phyloP scores from a whole-genome alignment of 2,113 vertebrate species.

The Poeciliopsis turrubarensis region DNA sequence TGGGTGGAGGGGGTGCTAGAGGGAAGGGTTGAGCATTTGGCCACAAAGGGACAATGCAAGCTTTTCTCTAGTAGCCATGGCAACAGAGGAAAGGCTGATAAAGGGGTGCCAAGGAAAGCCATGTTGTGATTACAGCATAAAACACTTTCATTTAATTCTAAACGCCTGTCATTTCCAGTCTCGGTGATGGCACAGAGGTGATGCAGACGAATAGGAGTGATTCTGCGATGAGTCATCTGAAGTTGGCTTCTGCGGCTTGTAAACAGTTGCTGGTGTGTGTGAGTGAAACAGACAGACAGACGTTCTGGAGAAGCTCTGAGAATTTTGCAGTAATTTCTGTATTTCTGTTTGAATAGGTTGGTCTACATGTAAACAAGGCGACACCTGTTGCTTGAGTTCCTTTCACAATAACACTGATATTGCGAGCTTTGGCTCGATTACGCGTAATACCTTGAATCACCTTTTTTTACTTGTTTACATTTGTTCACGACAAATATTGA shows the following conservation, averaged over 20 bases:
- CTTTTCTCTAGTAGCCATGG: slow-evolving; percentile 73
- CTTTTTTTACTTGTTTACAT: neutral
- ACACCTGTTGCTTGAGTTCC: neutral
- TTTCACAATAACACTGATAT: neutral
- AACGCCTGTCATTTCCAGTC: slow-evolving; percentile 25
- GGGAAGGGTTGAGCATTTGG: slow-evolving; percentile 26
- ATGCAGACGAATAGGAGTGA: slow-evolving; percentile 28
- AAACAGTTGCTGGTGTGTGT: neutral
- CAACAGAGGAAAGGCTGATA: slow-evolving; percentile 70
- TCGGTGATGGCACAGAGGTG: slow-evolving; percentile 11
- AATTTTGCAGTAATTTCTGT: neutral
- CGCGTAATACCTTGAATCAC: neutral
- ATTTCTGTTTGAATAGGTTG: neutral
- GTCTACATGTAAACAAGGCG: neutral
- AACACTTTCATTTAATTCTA: slow-evolving; percentile 52
- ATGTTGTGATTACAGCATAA: slow-evolving; percentile 52
- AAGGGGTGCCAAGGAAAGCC: slow-evolving; percentile 64
- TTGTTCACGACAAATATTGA: neutral
- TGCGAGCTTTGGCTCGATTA: neutral
- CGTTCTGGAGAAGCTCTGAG: neutral
- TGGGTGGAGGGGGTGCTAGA: neutral
- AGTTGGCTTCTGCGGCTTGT: slow-evolving; percentile 27
- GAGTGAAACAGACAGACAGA: neutral
- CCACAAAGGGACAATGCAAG: slow-evolving; percentile 70
- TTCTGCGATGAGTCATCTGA: slow-evolving; percentile 18